Percentiles rank a stretch among this genome's conserved stretches.
phyloP scores from a whole-genome alignment of 2,888 invertebrate genomes.

The Julus scandinavius region DNA sequence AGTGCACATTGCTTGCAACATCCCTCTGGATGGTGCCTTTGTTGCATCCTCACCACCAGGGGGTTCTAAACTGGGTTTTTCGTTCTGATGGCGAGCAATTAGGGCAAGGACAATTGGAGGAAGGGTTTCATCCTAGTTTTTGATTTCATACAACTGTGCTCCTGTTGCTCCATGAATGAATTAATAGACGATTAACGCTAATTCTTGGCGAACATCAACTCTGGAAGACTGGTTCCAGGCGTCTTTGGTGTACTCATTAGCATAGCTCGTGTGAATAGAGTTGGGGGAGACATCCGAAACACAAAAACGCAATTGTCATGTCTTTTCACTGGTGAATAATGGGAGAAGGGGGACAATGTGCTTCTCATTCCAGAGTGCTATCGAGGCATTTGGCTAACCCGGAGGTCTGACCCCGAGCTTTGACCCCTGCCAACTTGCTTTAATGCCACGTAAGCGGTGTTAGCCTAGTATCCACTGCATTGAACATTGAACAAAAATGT shows the following conservation, averaged over 20 bases:
- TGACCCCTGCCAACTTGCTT: constrained; percentile 8
- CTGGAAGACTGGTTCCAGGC: background rate
- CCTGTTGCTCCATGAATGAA: background rate
- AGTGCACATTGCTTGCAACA: background rate
- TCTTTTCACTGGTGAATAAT: constrained; percentile 8
- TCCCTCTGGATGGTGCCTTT: background rate
- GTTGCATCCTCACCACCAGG: background rate
- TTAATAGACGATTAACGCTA: background rate
- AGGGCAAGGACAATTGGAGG: background rate
- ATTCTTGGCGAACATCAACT: background rate
- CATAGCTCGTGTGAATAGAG: background rate
- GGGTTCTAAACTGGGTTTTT: background rate
- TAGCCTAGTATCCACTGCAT: no score
- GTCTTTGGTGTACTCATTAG: background rate
- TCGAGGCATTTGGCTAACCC: constrained; percentile 19
- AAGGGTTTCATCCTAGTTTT: background rate
- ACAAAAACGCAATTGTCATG: constrained; percentile 17
- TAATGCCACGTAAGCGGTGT: background rate
- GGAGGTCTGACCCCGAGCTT: background rate
- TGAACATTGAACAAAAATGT: no score
- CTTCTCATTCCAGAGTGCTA: background rate
- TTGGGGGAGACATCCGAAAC: constrained; percentile 11
- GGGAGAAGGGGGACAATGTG: background rate
- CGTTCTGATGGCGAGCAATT: background rate
- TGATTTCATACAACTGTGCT: background rate